Base-by-base conservation (phyloP, 1,140 invertebrate species). In the Bombus confusus region DNA sequence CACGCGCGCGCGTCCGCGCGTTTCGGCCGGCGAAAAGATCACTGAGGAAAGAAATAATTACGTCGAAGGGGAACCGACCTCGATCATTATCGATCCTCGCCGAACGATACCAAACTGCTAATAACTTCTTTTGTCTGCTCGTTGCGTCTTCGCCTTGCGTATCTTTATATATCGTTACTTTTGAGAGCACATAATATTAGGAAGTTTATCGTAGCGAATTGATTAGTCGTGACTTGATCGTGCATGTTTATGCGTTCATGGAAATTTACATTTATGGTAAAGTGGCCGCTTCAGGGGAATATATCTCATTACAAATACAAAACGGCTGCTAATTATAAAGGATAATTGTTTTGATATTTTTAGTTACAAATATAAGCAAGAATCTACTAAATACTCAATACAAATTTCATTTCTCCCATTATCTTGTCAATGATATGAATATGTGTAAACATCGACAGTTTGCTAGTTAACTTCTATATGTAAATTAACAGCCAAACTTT, bases 101-200 rank as follows among this genome's bases (percentile, higher is more conserved):
- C 64, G 43, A 52, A 18, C 31, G 39, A 76, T 47, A 75, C 41
- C 59, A 62, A 62, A 62, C 28, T 62, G 59, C 28, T 62, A 62
- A 62, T n/a, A 84, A 84, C 78, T 84, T 39, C 75, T 79, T 84
- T 84, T 72, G 82, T 83, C 64, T 43, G 76, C 76, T 13, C 71
- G 75, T 39, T 10, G 15, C 37, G 57, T 15, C 59, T n/a, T 62
- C 59, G 22, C 59, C 28, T 62, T 62, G 47, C n/a, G 28, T n/a
- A 62, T 62, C 28, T n/a, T 62, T 62, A 13, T n/a, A 62, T n/a
- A 52, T 52, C 18, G 47, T 52, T 52, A n/a, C 12, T n/a, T n/a
- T n/a, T 10, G 0, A 4, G 12, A 62, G 28, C n/a, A n/a, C 1
- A 1, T 62, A 28, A n/a, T 28, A n/a, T 62, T 9, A 4, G 10